phyloP scores from a whole-genome alignment of 2,797 vertebrate species.

The Morelia viridis region DNA sequence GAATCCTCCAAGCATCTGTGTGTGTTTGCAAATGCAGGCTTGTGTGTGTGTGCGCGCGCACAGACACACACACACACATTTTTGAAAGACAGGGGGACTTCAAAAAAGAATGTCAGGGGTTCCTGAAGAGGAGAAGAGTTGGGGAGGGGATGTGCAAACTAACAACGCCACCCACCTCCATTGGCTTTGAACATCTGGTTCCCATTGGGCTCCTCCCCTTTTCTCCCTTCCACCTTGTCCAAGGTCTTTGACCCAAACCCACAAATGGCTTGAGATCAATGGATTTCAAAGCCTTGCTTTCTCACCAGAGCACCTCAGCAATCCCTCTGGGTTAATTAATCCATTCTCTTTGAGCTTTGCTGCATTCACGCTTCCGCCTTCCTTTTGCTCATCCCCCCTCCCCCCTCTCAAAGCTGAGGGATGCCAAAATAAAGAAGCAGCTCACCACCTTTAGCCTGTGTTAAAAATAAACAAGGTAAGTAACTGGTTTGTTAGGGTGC shows the following conservation, averaged over 20 bases:
- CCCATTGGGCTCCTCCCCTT: conserved; percentile 74
- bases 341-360: conserved; percentile 78
- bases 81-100: conserved; percentile 56
- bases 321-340: conserved; percentile 85
- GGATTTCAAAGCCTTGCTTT: conserved; percentile 74
- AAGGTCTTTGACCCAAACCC: conserved; percentile 81
- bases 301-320: conserved; percentile 70
- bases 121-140: background rate
- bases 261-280: conserved; percentile 77
- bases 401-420: conserved; percentile 28
- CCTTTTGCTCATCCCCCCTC: conserved; percentile 40
- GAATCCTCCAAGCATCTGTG: conserved; percentile 50
- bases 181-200: conserved; percentile 90
- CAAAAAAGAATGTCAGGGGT: conserved; percentile 58
- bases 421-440: conserved; percentile 36
- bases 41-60: fast-evolving
- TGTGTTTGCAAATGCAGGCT: background rate
- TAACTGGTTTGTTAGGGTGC: background rate
- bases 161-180: conserved; percentile 59
- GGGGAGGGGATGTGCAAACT: conserved; percentile 41
- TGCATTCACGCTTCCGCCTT: conserved; percentile 31
- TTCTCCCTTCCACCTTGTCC: conserved; percentile 67
- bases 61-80: background rate
- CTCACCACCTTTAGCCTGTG: background rate
- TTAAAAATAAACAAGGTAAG: background rate